Base-by-base conservation (phyloP, 2,888 invertebrate genomes). In the Orthosia gothica region DNA sequence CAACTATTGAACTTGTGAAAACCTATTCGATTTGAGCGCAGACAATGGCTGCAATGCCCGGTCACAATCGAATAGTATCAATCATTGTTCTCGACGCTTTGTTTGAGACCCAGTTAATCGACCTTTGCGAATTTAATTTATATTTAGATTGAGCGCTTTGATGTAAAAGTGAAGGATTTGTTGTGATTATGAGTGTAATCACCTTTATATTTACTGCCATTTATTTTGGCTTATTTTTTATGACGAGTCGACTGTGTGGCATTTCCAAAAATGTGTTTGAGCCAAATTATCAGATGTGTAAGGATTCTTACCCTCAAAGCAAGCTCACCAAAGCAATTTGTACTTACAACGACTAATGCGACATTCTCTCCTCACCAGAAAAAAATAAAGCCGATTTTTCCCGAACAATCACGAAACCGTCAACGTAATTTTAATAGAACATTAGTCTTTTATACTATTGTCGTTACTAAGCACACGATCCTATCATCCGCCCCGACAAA, bases 401-500 rank as follows among this genome's bases (percentile, higher is more conserved):
- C 72, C 77, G 76, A 83, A 84, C 83, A 87, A 84, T 86, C 79
- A 63, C 40, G 62, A 84, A 83, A 81, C 72, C 79, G 73, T 84
- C 75, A 32, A 74, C 81, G 83, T 84, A 81, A 87, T 87, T 87
- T 84, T 87, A 84, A 89, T 85, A 81, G 85, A 84, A 89, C 89
- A 88, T 90, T 90, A 90, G 87, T 87, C 90, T 87, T 89, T 91
- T 91, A 90, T 92, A 87, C 87, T 87, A 91, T 93, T 92, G 90
- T 91, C 88, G 90, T 90, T 89, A 88, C 89, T 89, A 90, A 93
- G 91, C 93, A 93, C 92, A 92, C 92, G 94, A 94, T 95, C 93
- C 94, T 94, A 95, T 95, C 95, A 93, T 93, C 89, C 88, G 88
- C 79, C 76, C 87, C 91, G 89, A 95, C 95, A 96, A 96, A 92